Conservation (phyloP, 2,888 invertebrate species). For the Megamerina dolium region DNA sequence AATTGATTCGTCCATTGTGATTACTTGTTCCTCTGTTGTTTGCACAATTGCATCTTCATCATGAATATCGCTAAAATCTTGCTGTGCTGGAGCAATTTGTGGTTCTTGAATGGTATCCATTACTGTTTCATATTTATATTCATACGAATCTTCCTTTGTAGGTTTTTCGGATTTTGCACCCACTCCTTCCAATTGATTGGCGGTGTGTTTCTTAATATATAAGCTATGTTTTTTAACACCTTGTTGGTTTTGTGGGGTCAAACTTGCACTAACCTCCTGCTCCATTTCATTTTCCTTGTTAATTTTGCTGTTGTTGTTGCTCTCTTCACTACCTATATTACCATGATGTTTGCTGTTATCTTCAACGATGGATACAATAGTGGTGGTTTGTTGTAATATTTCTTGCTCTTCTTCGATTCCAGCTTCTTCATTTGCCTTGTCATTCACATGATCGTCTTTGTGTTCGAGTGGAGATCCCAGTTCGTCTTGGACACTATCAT, state of each 20-base stretch:
- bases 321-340: no score
- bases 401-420: no score
- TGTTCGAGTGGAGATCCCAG: no score
- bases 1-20: neutral
- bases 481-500: slow-evolving; percentile 22
- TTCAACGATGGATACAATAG: no score
- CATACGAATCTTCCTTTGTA: slow-evolving; percentile 13
- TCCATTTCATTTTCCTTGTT: no score
- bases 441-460: neutral
- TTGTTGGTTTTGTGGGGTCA: no score
- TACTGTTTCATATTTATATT: neutral
- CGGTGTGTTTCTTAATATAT: slow-evolving; percentile 1
- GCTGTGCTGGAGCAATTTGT: slow-evolving; percentile 1
- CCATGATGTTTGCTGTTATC: no score
- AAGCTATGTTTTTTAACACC: no score
- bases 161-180: slow-evolving; percentile 2
- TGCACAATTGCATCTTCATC: neutral
- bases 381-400: no score
- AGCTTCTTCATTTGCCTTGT: neutral
- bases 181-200: slow-evolving; percentile 1
- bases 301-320: no score
- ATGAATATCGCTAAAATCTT: slow-evolving; percentile 2
- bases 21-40: neutral
- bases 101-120: neutral
- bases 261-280: no score